Conservation (phyloP, 2,797 vertebrate species). For the Centropyge bicolor region DNA sequence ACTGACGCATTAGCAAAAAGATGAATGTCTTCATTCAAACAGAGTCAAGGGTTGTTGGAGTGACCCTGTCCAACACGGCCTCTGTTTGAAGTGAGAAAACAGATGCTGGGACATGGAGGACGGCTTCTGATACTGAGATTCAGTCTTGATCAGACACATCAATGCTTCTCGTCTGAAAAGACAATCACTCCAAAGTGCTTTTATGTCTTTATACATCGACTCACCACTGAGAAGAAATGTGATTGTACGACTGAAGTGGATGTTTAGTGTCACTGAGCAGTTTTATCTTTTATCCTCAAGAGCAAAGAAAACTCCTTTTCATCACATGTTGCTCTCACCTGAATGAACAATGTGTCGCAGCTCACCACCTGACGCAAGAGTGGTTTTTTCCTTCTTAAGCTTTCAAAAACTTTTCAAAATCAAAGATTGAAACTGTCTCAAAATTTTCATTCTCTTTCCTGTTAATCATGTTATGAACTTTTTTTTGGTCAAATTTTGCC, state of each 20-base stretch:
- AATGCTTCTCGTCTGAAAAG: not conserved
- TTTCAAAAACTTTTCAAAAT: not conserved
- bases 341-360: not conserved
- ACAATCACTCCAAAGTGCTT: conserved; percentile 25
- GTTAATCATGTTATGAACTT: not conserved
- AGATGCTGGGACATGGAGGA: conserved; percentile 10
- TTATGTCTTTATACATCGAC: not conserved
- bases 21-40: conserved; percentile 63
- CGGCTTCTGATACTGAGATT: not conserved
- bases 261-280: not conserved
- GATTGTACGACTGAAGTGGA: not conserved
- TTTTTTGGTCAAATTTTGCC: not conserved
- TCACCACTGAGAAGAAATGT: not conserved
- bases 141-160: no score
- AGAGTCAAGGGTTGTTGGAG: conserved; percentile 40
- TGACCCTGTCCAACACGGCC: conserved; percentile 37
- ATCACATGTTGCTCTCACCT: not conserved
- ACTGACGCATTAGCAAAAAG: conserved; percentile 68
- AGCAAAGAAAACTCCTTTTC: not conserved
- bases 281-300: not conserved
- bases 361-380: not conserved
- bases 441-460: not conserved
- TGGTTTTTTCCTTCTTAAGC: no score
- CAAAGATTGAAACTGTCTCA: not conserved
- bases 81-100: conserved; percentile 30